Evolutionary conservation across 2,797 vertebrate species (phyloP).

Genomic region (Micropoecilia bifurca): DNA sequence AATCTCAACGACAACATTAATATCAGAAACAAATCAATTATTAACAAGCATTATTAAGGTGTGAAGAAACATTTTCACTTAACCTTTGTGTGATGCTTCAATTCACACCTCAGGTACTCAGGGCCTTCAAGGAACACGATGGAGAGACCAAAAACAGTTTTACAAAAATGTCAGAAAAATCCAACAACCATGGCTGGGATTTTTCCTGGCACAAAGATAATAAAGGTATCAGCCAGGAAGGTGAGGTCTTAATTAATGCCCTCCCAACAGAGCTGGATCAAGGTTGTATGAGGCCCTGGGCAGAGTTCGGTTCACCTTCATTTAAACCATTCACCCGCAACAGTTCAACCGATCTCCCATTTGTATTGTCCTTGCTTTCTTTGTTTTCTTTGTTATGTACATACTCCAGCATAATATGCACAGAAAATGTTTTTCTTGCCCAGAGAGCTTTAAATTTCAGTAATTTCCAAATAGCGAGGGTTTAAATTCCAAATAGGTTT

Average conservation of each 20-base stretch:
- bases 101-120: conserved; percentile 2
- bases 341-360: background rate
- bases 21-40: conserved; percentile 45
- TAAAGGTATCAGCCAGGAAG: background rate
- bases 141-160: conserved; percentile 8
- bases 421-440: background rate
- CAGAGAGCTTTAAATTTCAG: background rate
- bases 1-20: conserved; percentile 46
- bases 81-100: conserved; percentile 33
- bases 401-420: background rate
- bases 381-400: background rate
- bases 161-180: conserved; percentile 11
- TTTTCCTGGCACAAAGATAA: background rate
- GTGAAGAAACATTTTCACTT: conserved; percentile 32
- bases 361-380: background rate
- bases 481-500: background rate
- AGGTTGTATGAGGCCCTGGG: background rate
- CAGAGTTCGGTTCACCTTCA: background rate
- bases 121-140: background rate
- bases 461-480: background rate
- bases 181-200: background rate
- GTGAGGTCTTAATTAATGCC: background rate
- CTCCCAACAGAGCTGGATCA: background rate
- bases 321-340: background rate
- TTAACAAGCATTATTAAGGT: conserved; percentile 24